Evolutionary conservation across 2,888 invertebrate genomes (phyloP), one percentile per base, ranked within the genome.

Genomic region (Vannuccia rotundouncinata): DNA sequence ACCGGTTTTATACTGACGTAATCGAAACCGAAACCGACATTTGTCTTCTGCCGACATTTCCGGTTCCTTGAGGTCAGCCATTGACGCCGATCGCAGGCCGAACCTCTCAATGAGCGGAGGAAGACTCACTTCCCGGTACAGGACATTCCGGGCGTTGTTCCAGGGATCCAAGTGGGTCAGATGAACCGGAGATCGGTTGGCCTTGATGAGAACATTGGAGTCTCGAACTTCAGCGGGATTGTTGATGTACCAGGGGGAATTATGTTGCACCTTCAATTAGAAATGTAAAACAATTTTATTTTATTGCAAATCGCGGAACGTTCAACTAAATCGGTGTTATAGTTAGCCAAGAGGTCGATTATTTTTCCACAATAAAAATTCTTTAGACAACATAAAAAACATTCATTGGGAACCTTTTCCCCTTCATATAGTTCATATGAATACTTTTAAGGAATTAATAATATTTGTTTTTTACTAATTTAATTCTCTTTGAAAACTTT

Each of bases 241-340:
- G 31, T 79, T 79, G 22, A 79, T 30, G 28, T 79, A 79, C 79
- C 79, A 79, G 31, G 79, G 79, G 2, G 79, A 79, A 29, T 80
- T 79, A 29, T 79, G 78, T 80, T 79, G 78, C 0, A 79, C 79
- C 79, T 79, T 1, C n/a, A n/a, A n/a, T n/a, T n/a, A n/a, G 30
- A 10, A 59, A 59, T 59, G 59, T 10, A n/a, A n/a, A 59, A n/a
- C n/a, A n/a, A n/a, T n/a, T n/a, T n/a, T n/a, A n/a, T 59, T n/a
- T 59, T 59, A n/a, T 10, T 59, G 59, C n/a, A 59, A 59, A 10
- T 59, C n/a, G 59, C n/a, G 59, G 59, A 59, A 59, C n/a, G 59
- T 59, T n/a, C n/a, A n/a, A n/a, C n/a, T n/a, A n/a, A n/a, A n/a
- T n/a, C n/a, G n/a, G n/a, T n/a, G n/a, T n/a, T n/a, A n/a, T n/a